A percentile compares a stretch with the other conserved stretches of the same genome.
Conservation (phyloP, 2,113 vertebrate genomes). For the Gobio gobio region DNA sequence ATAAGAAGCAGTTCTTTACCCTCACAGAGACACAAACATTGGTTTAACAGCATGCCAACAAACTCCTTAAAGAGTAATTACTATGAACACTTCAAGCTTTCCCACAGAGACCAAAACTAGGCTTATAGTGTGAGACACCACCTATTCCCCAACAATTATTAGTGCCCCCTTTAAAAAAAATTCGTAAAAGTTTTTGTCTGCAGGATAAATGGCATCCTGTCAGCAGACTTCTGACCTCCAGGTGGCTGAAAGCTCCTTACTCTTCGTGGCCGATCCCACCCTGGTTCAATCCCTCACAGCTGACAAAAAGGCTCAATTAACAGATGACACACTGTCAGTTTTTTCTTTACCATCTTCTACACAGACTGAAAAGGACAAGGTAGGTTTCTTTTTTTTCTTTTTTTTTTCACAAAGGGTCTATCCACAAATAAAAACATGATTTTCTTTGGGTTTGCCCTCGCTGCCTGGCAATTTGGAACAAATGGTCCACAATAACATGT, state of each 20-base stretch:
- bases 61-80: slow-evolving; percentile 20
- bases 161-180: background rate
- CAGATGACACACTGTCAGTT: background rate
- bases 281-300: background rate
- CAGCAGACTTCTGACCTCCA: background rate
- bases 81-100: slow-evolving; percentile 1
- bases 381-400: background rate
- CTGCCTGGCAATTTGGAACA: background rate
- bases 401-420: background rate
- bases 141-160: background rate
- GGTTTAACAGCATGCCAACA: slow-evolving; percentile 25
- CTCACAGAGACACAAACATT: slow-evolving; percentile 37
- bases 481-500: background rate
- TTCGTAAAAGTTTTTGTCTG: background rate
- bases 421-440: slow-evolving; percentile 30
- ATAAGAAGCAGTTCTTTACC: background rate
- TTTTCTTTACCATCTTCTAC: background rate
- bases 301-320: slow-evolving; percentile 20
- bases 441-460: background rate
- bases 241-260: background rate
- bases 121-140: background rate
- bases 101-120: slow-evolving; percentile 26
- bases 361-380: background rate
- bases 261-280: background rate
- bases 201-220: slow-evolving; percentile 3